Evolutionary conservation across 2,888 invertebrate species (phyloP).

Genomic region (Bombylius discolor): DNA sequence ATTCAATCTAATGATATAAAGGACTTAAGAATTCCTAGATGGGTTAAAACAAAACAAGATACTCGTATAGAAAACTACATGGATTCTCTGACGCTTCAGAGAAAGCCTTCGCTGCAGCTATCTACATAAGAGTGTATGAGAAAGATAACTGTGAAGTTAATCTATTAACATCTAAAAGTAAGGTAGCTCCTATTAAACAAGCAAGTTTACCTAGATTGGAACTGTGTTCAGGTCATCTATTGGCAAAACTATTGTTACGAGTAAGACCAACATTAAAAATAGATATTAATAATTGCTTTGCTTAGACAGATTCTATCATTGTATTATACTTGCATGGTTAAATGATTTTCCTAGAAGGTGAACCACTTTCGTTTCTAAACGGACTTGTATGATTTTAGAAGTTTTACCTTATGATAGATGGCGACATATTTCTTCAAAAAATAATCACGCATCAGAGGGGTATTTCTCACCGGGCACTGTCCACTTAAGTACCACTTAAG

Average conservation of each 20-base stretch:
- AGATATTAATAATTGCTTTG: not conserved
- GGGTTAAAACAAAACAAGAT: not conserved
- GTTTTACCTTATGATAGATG: slow-evolving; percentile 1
- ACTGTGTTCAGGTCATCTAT: slow-evolving; percentile 5
- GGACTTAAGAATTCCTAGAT: not conserved
- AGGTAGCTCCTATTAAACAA: slow-evolving; percentile 9
- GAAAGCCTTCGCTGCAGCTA: slow-evolving; percentile 4
- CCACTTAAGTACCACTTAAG: too few species aligned
- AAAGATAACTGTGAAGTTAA: not conserved
- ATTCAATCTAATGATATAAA: not conserved
- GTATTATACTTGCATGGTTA: slow-evolving; percentile 15
- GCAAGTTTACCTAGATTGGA: not conserved
- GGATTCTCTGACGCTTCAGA: slow-evolving; percentile 7
- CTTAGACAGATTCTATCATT: slow-evolving; percentile 10
- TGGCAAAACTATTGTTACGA: not conserved
- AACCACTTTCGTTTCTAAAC: slow-evolving; percentile 17
- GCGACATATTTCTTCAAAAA: slow-evolving; percentile 10
- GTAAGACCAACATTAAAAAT: not conserved
- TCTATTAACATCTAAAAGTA: slow-evolving; percentile 6
- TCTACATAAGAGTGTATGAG: not conserved
- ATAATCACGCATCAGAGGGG: slow-evolving; percentile 8
- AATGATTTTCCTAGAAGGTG: slow-evolving; percentile 11
- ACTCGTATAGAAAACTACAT: not conserved
- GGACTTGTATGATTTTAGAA: slow-evolving; percentile 12
- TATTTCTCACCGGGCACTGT: too few species aligned